phyloP scores from a whole-genome alignment of 1,140 invertebrate species.

The Forficula auricularia region DNA sequence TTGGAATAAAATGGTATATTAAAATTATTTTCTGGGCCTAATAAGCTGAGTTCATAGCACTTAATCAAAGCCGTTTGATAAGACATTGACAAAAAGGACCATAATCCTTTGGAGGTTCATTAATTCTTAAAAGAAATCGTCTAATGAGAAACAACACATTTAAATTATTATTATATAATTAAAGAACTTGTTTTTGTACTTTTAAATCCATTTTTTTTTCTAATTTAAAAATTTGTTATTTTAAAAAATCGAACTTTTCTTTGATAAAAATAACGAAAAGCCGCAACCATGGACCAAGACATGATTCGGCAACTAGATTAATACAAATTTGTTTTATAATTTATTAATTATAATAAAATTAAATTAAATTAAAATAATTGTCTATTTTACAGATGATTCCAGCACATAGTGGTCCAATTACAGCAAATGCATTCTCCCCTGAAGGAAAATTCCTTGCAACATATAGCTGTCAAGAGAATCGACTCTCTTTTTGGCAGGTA shows the following conservation, averaged over 20 bases:
- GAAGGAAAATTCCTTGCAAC: constrained; percentile 95
- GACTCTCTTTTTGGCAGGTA: constrained; percentile 96
- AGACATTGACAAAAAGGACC: too few relatives aligned
- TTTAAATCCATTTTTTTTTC: neutral
- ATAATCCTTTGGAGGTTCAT: too few relatives aligned
- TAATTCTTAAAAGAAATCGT: too few relatives aligned
- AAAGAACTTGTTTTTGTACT: neutral
- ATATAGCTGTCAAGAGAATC: constrained; percentile 87
- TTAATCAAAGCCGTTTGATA: too few relatives aligned
- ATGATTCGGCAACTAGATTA: too few relatives aligned
- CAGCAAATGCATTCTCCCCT: constrained; percentile 84
- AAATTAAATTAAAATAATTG: too few relatives aligned
- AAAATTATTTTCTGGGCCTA: too few relatives aligned
- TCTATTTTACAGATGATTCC: constrained; percentile 53
- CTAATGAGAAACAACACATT: too few relatives aligned
- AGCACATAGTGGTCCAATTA: constrained; percentile 74
- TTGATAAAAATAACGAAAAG: neutral
- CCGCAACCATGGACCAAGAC: too few relatives aligned
- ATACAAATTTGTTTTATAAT: neutral
- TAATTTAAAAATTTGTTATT: neutral
- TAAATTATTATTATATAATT: too few relatives aligned
- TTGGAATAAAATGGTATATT: too few relatives aligned
- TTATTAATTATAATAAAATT: neutral
- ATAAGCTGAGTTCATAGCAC: too few relatives aligned
- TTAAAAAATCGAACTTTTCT: neutral